These are phyloP conservation scores for Vanessa tameamea DNA, from an alignment of 1,140 invertebrate species.

Conservation along the genomic window DNA sequence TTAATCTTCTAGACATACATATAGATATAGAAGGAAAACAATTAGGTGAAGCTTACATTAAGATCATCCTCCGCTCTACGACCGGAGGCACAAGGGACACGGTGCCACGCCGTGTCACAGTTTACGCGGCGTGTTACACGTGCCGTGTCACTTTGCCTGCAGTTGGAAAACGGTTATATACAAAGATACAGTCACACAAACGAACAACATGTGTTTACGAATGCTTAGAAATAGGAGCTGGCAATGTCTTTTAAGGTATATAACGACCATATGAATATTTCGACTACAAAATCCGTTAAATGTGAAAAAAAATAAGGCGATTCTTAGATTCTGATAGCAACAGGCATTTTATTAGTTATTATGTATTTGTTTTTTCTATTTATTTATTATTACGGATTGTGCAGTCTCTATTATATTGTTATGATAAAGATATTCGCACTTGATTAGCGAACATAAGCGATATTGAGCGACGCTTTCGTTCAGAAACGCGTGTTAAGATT, in stretches of 20 bases:
- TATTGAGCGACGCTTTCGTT: slow-evolving; percentile 41
- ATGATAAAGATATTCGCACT: slow-evolving; percentile 4
- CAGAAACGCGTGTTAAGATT: slow-evolving; percentile 38
- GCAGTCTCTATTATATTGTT: slow-evolving; percentile 10
- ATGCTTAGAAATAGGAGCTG: slow-evolving; percentile 70
- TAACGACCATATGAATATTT: neutral
- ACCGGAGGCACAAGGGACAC: slow-evolving; percentile 38
- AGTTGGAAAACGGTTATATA: slow-evolving; percentile 47
- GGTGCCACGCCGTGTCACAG: slow-evolving; percentile 12
- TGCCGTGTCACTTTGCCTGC: slow-evolving; percentile 34
- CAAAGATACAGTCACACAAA: slow-evolving; percentile 69
- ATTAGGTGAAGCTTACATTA: slow-evolving; percentile 72
- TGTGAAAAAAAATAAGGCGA: neutral
- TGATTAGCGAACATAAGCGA: slow-evolving; percentile 9
- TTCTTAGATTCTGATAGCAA: neutral
- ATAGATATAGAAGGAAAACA: slow-evolving; percentile 70
- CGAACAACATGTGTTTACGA: slow-evolving; percentile 70
- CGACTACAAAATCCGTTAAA: slow-evolving; percentile 1
- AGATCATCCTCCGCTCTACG: slow-evolving; percentile 46
- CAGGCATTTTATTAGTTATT: neutral
- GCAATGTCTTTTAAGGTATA: slow-evolving; percentile 67
- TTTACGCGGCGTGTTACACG: slow-evolving; percentile 4
- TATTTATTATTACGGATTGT: neutral
- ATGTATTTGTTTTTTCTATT: neutral
- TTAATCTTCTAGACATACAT: slow-evolving; percentile 76